These are phyloP conservation scores for Lycaon pictus DNA, from an alignment of 2,113 vertebrate species.

Conservation along the genomic window DNA sequence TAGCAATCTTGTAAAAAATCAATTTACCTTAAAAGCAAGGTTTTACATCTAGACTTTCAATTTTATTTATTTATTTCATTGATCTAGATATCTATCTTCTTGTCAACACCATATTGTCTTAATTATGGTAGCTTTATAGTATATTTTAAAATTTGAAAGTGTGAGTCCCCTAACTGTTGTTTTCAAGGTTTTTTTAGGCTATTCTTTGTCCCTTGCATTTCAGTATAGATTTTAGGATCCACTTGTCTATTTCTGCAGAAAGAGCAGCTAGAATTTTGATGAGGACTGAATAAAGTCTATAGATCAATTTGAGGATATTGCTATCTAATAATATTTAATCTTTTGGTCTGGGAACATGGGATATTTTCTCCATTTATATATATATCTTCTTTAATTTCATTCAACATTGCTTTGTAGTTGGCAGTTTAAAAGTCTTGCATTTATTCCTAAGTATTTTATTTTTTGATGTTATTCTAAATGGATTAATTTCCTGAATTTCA, in stretches of 20 bases:
- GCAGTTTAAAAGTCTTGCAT: background rate
- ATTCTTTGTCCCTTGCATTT: conserved; percentile 31
- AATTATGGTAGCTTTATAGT: background rate
- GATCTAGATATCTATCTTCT: background rate
- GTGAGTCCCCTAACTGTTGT: background rate
- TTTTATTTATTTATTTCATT: background rate
- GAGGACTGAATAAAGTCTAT: background rate
- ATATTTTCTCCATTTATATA: background rate
- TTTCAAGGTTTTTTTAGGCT: background rate
- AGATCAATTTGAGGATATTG: background rate
- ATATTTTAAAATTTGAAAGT: background rate
- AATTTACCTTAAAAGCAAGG: background rate
- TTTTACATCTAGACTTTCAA: background rate
- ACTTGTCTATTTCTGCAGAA: background rate
- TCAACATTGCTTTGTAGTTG: background rate
- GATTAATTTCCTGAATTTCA: background rate
- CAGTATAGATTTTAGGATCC: background rate
- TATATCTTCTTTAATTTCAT: background rate
- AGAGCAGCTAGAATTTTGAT: background rate
- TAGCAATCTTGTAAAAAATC: background rate
- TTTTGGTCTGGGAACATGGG: background rate
- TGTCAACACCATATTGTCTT: background rate
- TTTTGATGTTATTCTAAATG: background rate
- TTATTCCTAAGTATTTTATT: background rate
- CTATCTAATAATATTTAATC: background rate